These are phyloP conservation scores for Eristalis tenax DNA, from an alignment of 2,888 invertebrate species.

Conservation along the genomic window DNA sequence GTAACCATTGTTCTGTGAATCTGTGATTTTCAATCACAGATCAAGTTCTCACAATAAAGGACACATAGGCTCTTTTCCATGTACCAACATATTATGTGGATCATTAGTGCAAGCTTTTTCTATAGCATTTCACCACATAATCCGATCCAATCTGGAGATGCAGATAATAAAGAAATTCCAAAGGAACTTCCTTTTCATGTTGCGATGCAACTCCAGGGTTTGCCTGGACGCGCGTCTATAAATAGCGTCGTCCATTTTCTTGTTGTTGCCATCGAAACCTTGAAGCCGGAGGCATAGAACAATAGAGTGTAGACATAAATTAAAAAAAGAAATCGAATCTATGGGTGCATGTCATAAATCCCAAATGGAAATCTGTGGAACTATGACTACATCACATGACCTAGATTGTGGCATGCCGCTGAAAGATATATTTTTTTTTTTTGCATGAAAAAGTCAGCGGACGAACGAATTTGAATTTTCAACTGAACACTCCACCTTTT, in stretches of 20 bases:
- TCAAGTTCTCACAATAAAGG: not conserved
- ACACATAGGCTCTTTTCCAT: not conserved
- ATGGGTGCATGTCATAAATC: slow-evolving; percentile 45
- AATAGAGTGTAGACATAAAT: slow-evolving; percentile 4
- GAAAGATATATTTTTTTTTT: not conserved
- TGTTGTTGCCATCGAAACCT: not conserved
- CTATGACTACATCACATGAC: slow-evolving; percentile 33
- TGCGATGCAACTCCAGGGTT: slow-evolving; percentile 26
- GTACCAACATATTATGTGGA: not conserved
- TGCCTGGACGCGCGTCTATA: not conserved
- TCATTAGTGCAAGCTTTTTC: not conserved
- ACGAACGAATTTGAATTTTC: slow-evolving; percentile 22
- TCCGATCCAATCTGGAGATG: not conserved
- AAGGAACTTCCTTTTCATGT: not conserved
- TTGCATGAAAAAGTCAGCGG: not conserved
- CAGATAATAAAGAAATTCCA: not conserved
- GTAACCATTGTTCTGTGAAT: not conserved
- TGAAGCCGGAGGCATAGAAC: slow-evolving; percentile 23
- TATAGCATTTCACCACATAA: not conserved
- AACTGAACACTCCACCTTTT: not conserved
- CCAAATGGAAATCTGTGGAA: slow-evolving; percentile 33
- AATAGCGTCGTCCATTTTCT: not conserved
- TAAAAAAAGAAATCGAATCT: slow-evolving; percentile 40
- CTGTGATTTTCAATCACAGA: not conserved
- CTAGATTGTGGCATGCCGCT: slow-evolving; percentile 14